phyloP scores from a whole-genome alignment of 2,888 invertebrate species.

The Agapetus fuscipes region DNA sequence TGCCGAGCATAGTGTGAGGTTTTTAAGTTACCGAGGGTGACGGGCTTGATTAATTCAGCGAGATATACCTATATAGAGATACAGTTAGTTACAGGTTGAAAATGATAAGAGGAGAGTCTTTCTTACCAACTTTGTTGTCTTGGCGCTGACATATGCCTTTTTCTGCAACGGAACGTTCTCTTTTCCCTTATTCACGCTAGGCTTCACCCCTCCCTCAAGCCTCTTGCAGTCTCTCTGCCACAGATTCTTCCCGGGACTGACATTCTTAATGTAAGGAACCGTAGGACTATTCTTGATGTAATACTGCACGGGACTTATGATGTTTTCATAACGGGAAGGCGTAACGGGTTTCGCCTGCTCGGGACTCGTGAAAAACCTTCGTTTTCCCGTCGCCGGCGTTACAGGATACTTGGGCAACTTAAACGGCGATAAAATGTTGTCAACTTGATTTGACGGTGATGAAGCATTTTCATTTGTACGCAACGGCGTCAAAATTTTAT shows the following conservation, averaged over 20 bases:
- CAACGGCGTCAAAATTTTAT: too few species aligned
- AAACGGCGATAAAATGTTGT: neutral
- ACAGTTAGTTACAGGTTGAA: too few species aligned
- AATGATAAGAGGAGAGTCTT: neutral
- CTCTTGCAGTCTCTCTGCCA: too few species aligned
- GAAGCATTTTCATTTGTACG: too few species aligned
- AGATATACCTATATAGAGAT: too few species aligned
- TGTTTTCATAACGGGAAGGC: conserved; percentile 25
- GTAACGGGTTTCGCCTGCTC: neutral
- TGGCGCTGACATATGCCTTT: conserved; percentile 20
- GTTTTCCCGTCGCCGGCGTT: conserved; percentile 7
- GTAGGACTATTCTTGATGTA: conserved; percentile 34
- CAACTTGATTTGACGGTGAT: too few species aligned
- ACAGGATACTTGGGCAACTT: too few species aligned
- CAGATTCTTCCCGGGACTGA: conserved; percentile 26
- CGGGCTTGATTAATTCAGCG: too few species aligned
- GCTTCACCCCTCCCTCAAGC: too few species aligned
- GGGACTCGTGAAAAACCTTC: neutral
- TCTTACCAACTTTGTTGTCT: conserved; percentile 14
- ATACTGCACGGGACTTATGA: conserved; percentile 34
- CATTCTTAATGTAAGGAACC: conserved; percentile 29
- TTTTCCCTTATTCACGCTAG: too few species aligned
- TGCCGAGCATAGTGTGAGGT: too few species aligned
- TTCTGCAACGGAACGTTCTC: conserved; percentile 14
- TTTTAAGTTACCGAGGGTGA: too few species aligned